Percentiles rank a stretch among this genome's conserved stretches.
These are phyloP conservation scores for Trachurus trachurus DNA, from an alignment of 2,797 vertebrate genomes.

Conservation along the genomic window DNA sequence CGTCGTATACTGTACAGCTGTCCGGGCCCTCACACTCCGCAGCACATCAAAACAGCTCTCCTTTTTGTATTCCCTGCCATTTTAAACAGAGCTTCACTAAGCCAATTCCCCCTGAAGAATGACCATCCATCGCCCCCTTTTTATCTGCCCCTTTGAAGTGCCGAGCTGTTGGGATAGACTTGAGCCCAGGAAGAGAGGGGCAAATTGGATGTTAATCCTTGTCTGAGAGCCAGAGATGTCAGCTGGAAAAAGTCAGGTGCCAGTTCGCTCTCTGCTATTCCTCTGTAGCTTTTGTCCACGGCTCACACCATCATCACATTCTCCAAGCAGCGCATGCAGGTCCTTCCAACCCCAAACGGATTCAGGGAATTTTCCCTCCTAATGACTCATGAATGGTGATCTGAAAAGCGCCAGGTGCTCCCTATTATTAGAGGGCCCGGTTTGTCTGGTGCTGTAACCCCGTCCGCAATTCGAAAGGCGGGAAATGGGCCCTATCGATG, in stretches of 20 bases:
- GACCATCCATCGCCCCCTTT: constrained; percentile 66
- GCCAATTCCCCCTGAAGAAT: constrained; percentile 78
- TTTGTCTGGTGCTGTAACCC: constrained; percentile 57
- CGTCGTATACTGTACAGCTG: constrained; percentile 56
- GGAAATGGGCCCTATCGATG: constrained; percentile 46
- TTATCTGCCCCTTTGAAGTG: constrained; percentile 84
- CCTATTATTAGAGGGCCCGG: constrained; percentile 75
- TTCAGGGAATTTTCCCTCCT: constrained; percentile 73
- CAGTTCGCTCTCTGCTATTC: constrained; percentile 77
- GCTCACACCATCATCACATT: constrained; percentile 74
- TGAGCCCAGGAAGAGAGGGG: constrained; percentile 83
- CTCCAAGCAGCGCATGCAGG: constrained; percentile 63
- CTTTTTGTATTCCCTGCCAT: constrained; percentile 76
- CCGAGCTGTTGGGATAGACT: constrained; percentile 81
- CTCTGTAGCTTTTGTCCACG: constrained; percentile 83
- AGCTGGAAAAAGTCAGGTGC: constrained; percentile 85
- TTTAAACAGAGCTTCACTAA: constrained; percentile 82
- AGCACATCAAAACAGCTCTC: constrained; percentile 81
- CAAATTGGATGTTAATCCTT: constrained; percentile 86
- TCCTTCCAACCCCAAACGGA: constrained; percentile 47
- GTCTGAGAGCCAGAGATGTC: constrained; percentile 83
- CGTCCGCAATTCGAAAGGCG: constrained; percentile 51
- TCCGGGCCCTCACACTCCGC: constrained; percentile 40
- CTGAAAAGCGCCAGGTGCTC: constrained; percentile 86
- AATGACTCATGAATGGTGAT: constrained; percentile 68